Conservation (phyloP, 2,797 vertebrate genomes). For the Alca torda region DNA sequence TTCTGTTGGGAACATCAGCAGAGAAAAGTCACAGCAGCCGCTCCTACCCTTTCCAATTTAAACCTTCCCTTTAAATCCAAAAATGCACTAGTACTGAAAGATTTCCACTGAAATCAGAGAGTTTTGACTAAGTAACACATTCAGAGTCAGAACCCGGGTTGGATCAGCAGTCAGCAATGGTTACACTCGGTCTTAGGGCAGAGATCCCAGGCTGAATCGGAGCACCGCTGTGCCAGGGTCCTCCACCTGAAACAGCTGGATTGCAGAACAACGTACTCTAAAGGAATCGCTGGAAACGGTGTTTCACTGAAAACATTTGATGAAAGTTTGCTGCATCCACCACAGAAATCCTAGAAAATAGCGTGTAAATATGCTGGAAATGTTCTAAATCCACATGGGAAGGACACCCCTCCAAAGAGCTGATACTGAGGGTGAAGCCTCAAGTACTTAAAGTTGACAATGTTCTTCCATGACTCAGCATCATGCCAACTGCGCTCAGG, state of each 20-base stretch:
- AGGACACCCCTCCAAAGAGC: neutral
- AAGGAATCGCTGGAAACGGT: neutral
- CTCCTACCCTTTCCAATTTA: neutral
- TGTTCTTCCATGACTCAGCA: neutral
- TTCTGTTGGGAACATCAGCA: neutral
- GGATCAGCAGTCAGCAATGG: neutral
- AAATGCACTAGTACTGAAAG: neutral
- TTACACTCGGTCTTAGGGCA: neutral
- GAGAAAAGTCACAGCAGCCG: neutral
- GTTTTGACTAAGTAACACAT: neutral
- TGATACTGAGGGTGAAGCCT: neutral
- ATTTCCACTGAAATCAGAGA: neutral
- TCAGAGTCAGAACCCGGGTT: neutral
- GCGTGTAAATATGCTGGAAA: neutral
- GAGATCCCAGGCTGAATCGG: neutral
- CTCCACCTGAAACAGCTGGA: neutral
- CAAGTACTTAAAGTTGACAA: neutral
- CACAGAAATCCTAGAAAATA: neutral
- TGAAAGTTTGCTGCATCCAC: neutral
- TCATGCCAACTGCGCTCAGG: neutral
- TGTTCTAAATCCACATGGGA: fast-evolving
- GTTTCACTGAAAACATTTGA: neutral
- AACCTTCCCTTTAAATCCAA: neutral
- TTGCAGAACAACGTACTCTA: neutral
- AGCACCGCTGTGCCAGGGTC: fast-evolving